Conservation (phyloP, 2,888 invertebrate genomes). For the Hirtodrosophila confusa region DNA sequence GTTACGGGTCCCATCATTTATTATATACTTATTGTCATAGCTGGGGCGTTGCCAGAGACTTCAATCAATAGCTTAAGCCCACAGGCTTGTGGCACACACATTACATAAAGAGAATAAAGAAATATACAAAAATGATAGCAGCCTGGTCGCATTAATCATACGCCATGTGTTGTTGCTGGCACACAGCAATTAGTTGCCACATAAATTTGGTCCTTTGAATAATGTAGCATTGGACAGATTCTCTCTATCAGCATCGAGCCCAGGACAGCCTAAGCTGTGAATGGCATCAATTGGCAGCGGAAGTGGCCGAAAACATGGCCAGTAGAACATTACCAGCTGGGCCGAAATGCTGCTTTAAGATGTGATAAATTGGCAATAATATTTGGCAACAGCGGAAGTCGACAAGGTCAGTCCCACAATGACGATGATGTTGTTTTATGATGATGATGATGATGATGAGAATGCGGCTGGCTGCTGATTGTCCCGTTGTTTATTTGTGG, state of each 20-base stretch:
- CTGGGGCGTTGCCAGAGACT: constrained; percentile 57
- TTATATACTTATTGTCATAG: constrained; percentile 25
- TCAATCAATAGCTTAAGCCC: constrained; percentile 71
- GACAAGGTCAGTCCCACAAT: constrained; percentile 59
- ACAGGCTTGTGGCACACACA: constrained; percentile 18
- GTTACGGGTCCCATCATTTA: background rate
- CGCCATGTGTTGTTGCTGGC: constrained; percentile 65
- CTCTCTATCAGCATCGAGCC: constrained; percentile 16
- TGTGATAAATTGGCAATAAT: constrained; percentile 72
- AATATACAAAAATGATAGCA: constrained; percentile 54
- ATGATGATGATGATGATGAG: constrained; percentile 21
- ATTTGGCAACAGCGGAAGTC: constrained; percentile 64
- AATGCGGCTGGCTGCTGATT: constrained; percentile 34
- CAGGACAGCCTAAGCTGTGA: constrained; percentile 43
- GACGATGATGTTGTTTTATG: constrained; percentile 14
- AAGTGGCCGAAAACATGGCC: constrained; percentile 53
- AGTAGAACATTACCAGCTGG: constrained; percentile 43
- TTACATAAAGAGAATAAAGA: background rate
- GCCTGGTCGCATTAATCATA: constrained; percentile 68
- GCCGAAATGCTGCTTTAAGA: constrained; percentile 40
- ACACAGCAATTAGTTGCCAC: constrained; percentile 62
- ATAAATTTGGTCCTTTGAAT: constrained; percentile 61
- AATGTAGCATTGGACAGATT: constrained; percentile 51
- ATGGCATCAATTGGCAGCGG: constrained; percentile 66
- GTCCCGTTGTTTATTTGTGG: constrained; percentile 45